These are phyloP conservation scores for Bombycilla garrulus DNA, from an alignment of 2,113 vertebrate genomes.

Conservation along the genomic window DNA sequence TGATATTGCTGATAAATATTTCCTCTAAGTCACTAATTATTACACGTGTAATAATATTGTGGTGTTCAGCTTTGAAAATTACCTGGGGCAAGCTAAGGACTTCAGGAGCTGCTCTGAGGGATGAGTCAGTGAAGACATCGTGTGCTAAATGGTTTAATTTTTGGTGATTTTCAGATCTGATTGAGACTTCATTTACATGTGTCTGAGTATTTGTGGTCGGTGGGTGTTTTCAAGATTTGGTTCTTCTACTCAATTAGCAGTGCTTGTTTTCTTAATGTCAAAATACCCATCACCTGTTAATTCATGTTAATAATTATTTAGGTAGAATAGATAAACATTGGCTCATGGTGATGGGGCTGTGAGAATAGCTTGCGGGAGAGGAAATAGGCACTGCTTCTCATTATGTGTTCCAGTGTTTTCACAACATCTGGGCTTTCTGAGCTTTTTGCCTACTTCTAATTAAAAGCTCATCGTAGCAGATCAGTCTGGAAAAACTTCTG, in stretches of 20 bases:
- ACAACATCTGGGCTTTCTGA: not conserved
- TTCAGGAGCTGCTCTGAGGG: not conserved
- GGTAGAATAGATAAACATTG: not conserved
- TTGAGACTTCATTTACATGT: not conserved
- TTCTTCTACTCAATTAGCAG: not conserved
- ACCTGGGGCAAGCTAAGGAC: not conserved
- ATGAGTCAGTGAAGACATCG: not conserved
- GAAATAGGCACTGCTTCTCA: not conserved
- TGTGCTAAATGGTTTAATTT: not conserved
- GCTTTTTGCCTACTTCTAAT: not conserved
- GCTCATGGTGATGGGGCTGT: not conserved
- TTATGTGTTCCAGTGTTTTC: not conserved
- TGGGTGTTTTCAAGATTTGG: not conserved
- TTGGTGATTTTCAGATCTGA: not conserved
- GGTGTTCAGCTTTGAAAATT: not conserved
- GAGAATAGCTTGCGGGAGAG: not conserved
- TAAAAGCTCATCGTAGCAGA: not conserved
- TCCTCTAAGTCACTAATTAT: not conserved
- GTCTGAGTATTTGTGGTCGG: not conserved
- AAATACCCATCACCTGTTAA: conserved; percentile 18
- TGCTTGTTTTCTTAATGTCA: not conserved
- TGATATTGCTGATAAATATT: not conserved
- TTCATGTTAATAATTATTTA: not conserved
- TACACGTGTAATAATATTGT: not conserved
- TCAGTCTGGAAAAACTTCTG: not conserved